Evolutionary conservation across 1,140 invertebrate genomes (phyloP).

Genomic region (Zaprionus kolodkinae): DNA sequence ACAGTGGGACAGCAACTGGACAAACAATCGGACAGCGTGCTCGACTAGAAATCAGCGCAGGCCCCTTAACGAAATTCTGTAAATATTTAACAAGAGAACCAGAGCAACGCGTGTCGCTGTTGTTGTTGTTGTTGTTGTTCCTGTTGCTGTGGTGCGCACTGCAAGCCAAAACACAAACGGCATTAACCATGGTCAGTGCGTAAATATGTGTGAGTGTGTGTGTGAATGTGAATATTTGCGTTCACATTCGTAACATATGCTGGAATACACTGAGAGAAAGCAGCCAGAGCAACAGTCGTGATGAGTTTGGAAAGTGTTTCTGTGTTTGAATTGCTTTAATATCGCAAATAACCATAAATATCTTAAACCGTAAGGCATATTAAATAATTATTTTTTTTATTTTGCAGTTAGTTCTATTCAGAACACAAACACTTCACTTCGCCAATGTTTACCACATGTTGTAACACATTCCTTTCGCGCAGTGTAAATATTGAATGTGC

Average conservation of each 20-base stretch:
- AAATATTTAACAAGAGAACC: conserved; percentile 69
- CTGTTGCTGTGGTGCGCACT: conserved; percentile 38
- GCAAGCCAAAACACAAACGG: conserved; percentile 72
- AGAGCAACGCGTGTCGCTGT: conserved; percentile 28
- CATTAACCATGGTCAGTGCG: conserved; percentile 74
- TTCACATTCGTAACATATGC: not conserved
- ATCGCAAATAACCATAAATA: too few relatives aligned
- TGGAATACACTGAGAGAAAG: conserved; percentile 30
- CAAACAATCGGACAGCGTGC: conserved; percentile 38
- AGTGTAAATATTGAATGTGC: conserved; percentile 34
- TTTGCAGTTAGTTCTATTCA: not conserved
- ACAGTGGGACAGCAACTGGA: conserved; percentile 9
- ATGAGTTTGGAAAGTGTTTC: not conserved
- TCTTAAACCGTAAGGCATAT: too few relatives aligned
- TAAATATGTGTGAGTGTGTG: not conserved
- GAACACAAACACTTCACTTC: too few relatives aligned
- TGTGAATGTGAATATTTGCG: conserved; percentile 14
- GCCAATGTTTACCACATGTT: not conserved
- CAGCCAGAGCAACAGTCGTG: not conserved
- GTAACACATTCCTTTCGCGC: conserved; percentile 14
- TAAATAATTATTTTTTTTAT: too few relatives aligned
- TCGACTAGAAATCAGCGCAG: conserved; percentile 37
- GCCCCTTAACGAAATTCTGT: conserved; percentile 52
- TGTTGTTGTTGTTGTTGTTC: conserved; percentile 27
- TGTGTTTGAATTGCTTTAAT: too few relatives aligned